Base-by-base conservation (phyloP, 2,113 vertebrate species). In the Coregonus clupeaformis region DNA sequence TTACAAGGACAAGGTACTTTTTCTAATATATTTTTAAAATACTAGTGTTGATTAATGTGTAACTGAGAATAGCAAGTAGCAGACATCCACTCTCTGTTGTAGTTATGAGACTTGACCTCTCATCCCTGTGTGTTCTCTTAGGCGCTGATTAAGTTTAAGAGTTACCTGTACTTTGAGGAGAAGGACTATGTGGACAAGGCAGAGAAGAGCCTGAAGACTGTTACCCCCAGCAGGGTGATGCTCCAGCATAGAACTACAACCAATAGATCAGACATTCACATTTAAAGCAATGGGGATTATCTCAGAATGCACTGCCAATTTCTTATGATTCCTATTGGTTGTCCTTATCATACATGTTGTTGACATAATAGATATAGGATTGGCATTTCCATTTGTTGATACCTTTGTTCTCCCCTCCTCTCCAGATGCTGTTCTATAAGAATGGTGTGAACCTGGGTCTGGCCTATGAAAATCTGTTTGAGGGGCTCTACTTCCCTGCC, bases 101-200 rank as follows among this genome's bases (percentile, higher is more conserved):
- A 47, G n/a, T n/a, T 16, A 9, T 30, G 36, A n/a, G 27, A 63
- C 36, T 32, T 16, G 29, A 11, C n/a, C 13, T 52, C 3, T 55
- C 14, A 3, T 18, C 3, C 52, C 22, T 20, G 69, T 12, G 68
- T 69, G 9, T 66, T 12, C 83, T 89, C 49, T 20, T 87, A 99
- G 97, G 98, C 98, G 45, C 91, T 99, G 73, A 99, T 99, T 84
- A 99, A 99, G 88, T 99, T 99, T 91, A 99, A 99, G 91, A 99
- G 98, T 90, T 99, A 99, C 86, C 83, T 99, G 86, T 99, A 99
- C 91, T 99, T 99, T 77, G 98, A 99, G 88, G 98, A 99, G 83
- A 99, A 99, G 87, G 98, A 99, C 86, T 98, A 98, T n/a, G 95
- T 99, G 88, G 98, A 99, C 90, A 99, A 99, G 91, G 97, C 97